Percentiles rank a stretch among this genome's conserved stretches.
Evolutionary conservation across 2,797 vertebrate genomes (phyloP).

Genomic region (Mormyrops boulengeri): DNA sequence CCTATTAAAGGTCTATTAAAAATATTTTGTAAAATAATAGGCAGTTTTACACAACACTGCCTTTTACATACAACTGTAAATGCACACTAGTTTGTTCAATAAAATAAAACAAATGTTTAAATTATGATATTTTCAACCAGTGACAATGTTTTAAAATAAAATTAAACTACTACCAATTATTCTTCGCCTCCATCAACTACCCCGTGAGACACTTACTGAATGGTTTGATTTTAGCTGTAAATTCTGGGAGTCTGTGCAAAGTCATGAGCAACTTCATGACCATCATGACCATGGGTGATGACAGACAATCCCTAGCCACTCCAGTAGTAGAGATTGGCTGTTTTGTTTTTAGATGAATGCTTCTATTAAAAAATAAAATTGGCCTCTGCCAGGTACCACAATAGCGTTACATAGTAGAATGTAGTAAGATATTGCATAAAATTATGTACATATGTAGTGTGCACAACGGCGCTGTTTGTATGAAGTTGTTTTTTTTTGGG

Average conservation of each 20-base stretch:
- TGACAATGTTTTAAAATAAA: not conserved
- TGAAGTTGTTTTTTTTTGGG: no score
- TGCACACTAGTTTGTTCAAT: not conserved
- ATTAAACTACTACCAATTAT: not conserved
- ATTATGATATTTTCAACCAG: not conserved
- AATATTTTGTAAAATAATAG: no score
- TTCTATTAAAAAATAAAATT: not conserved
- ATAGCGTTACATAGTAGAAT: not conserved
- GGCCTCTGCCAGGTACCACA: not conserved
- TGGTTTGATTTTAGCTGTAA: not conserved
- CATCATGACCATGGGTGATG: not conserved
- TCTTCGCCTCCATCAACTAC: not conserved
- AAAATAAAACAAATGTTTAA: not conserved
- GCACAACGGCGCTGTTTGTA: not conserved
- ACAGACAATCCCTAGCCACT: not conserved
- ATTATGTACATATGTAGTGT: not conserved
- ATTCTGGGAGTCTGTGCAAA: not conserved
- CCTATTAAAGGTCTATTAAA: no score
- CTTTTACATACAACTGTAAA: not conserved
- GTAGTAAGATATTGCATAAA: not conserved
- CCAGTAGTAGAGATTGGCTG: not conserved
- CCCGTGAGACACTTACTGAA: not conserved
- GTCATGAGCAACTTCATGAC: not conserved
- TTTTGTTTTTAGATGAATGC: not conserved
- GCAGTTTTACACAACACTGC: no score